Evolutionary conservation across 2,888 invertebrate genomes (phyloP), one percentile per base, ranked within the genome.

Genomic region (Crepidodera aurea): DNA sequence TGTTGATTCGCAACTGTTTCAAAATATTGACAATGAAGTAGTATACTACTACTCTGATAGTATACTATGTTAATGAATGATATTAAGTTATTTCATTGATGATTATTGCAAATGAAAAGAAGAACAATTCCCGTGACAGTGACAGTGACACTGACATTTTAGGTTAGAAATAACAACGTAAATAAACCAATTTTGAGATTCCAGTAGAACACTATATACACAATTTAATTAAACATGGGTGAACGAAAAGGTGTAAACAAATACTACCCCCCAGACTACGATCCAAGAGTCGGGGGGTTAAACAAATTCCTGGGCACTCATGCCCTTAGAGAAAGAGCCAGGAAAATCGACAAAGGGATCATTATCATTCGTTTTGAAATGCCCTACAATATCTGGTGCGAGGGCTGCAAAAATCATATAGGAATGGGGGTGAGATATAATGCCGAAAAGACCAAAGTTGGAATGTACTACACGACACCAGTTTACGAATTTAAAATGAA

Each of bases 311-410:
- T 91, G 75, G 92, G 92, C 1, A 95, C 95, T 10, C 99, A 99
- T 86, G 97, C 98, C 0, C 83, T 99, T 34, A 87, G 99, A 25
- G 98, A 99, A 81, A 83, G 99, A 66, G 99, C 98, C 16, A 84
- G 92, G n/a, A 99, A 99, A 80, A 86, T 98, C 1, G 92, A 94
- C 76, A 85, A 94, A 83, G 99, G 98, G 8, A 98, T 99, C 72
- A 88, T 97, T 18, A 93, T 96, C 67, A 96, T 97, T 69, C 88
- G 98, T 46, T 99, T 99, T 84, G 99, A 99, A 83, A 97, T 99
- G 98, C 99, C 99, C 0, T 99, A 96, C 78, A 99, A 99, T 82
- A 98, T 99, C 72, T 99, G 99, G 99, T 99, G 99, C 73, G 94
- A 95, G 34, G 98, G 98, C 55, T 99, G 99, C 79, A 91, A 92